Evolutionary conservation across 2,113 vertebrate genomes (phyloP).

Genomic region (Butastur rufipennis): DNA sequence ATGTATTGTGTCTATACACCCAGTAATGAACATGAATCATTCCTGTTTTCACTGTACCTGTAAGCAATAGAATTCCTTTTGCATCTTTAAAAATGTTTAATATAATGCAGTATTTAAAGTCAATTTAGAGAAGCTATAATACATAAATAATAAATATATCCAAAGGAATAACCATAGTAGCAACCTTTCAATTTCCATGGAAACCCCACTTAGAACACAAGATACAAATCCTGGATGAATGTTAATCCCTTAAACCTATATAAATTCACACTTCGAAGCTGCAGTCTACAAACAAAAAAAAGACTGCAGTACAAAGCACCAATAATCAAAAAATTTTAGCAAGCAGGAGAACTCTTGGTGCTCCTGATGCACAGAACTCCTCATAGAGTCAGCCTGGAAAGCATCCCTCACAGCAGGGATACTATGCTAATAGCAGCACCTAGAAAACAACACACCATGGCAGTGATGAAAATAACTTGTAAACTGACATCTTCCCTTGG

Average conservation of each 20-base stretch:
- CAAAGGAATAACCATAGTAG: slow-evolving; percentile 33
- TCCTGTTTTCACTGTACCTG: background rate
- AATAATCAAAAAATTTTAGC: background rate
- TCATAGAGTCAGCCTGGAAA: background rate
- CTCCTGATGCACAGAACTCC: background rate
- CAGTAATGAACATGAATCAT: background rate
- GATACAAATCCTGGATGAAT: background rate
- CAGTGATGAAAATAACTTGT: background rate
- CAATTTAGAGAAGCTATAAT: slow-evolving; percentile 5
- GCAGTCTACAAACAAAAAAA: background rate
- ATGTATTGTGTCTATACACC: background rate
- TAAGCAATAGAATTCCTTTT: background rate
- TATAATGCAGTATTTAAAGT: background rate
- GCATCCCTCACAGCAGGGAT: background rate
- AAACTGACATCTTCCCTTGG: background rate
- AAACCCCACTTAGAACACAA: slow-evolving; percentile 28
- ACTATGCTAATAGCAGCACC: background rate
- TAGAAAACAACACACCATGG: background rate
- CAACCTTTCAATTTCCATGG: slow-evolving; percentile 50
- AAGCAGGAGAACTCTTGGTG: background rate
- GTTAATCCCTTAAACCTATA: background rate
- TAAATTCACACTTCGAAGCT: background rate
- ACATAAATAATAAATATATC: slow-evolving; percentile 5
- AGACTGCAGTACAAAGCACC: background rate
- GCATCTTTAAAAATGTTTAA: background rate